Evolutionary conservation across 2,113 vertebrate species (phyloP).

Genomic region (Sorex fumeus): DNA sequence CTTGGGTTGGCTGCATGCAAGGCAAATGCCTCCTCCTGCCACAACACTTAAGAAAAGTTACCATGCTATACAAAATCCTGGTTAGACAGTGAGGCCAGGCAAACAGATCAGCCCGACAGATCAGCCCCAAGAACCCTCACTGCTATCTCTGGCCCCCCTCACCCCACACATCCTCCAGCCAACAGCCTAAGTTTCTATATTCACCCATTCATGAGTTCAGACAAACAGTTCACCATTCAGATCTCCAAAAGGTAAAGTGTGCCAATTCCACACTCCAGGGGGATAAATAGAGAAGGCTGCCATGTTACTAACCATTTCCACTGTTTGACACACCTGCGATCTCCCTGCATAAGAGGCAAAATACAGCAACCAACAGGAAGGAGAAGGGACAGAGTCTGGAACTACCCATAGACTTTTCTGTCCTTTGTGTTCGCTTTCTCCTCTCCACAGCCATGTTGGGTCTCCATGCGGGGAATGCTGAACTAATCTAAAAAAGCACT

Average conservation of each 20-base stretch:
- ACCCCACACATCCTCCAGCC: background rate
- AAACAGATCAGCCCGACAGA: background rate
- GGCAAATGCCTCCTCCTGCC: no score
- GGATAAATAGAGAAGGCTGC: background rate
- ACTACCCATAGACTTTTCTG: background rate
- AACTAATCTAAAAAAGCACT: slow-evolving; percentile 27
- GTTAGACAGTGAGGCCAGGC: background rate
- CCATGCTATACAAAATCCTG: background rate
- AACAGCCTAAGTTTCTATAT: background rate
- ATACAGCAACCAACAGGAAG: slow-evolving; percentile 23
- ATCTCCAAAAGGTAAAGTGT: slow-evolving; percentile 6
- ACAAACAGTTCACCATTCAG: background rate
- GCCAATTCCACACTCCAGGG: slow-evolving; percentile 16
- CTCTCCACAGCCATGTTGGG: slow-evolving; percentile 21
- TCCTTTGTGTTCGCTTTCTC: slow-evolving; percentile 36
- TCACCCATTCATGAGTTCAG: slow-evolving; percentile 9
- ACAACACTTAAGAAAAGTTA: background rate
- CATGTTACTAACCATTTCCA: background rate
- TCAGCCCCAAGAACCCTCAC: background rate
- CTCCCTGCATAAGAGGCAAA: slow-evolving; percentile 5
- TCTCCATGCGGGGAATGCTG: background rate
- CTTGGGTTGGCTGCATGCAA: no score
- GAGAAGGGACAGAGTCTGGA: background rate
- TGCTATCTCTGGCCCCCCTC: background rate
- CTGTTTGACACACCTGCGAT: background rate